Evolutionary conservation across 2,113 vertebrate species (phyloP), one percentile per base, ranked within the genome.

Genomic region (Clarias batrachus): DNA sequence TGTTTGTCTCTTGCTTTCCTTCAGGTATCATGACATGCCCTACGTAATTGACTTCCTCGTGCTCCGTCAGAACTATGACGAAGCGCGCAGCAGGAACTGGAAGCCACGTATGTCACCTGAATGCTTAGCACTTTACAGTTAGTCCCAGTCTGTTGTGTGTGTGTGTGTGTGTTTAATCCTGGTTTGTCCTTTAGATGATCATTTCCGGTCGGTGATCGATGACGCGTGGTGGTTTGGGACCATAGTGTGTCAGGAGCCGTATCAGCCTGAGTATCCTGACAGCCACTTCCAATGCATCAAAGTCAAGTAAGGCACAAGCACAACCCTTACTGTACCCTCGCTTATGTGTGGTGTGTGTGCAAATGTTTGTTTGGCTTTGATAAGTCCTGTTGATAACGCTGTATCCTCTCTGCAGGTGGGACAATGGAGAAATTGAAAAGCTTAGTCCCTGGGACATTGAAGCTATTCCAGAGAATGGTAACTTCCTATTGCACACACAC

Each of bases 221-320:
- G 98, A 99, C 4, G 97, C 97, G 10, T 99, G 98, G 98, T 99
- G 98, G 98, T 99, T 99, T 93, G 98, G 98, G 91, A 97, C 95
- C n/a, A 96, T 99, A 74, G 90, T 97, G 82, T 96, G 96, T 89
- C 98, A 99, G 94, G 98, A 99, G 66, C 97, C 98, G 0, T 98
- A 97, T 85, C 98, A 99, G 83, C 86, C 91, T 0, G 96, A 98
- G 68, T 99, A 99, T 91, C 96, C 97, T 0, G 98, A 99, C 90
- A 99, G 98, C 88, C 97, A 97, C 87, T 99, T 99, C 91, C 98
- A 99, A 93, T 99, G 97, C 91, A 99, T 98, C 84, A 95, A 96
- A 94, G 98, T 99, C 90, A 96, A 96, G 98, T 99, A 82, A 66
- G 93, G 3, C 27, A 62, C 85, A 16, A 25, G 17, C 79, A 84